Conservation (phyloP, 2,888 invertebrate species). For the Aporophyla nigra region DNA sequence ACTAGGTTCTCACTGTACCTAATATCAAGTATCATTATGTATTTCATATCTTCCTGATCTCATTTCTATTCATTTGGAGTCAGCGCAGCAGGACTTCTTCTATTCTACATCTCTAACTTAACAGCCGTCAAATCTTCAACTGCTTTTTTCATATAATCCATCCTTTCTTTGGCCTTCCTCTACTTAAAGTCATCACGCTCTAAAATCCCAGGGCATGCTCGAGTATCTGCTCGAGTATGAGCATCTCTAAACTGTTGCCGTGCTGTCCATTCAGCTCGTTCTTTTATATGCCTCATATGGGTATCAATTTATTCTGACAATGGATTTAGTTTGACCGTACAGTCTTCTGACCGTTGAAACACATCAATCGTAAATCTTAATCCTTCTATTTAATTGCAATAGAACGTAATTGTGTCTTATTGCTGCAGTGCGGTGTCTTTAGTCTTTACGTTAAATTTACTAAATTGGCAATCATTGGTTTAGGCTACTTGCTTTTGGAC, state of each 20-base stretch:
- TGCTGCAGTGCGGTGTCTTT: conserved; percentile 27
- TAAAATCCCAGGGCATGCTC: neutral
- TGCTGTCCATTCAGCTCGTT: neutral
- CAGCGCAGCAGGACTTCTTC: neutral
- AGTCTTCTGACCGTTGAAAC: conserved; percentile 1
- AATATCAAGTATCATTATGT: neutral
- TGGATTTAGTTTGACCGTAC: conserved; percentile 11
- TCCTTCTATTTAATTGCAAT: conserved; percentile 31
- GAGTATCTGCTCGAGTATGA: no score
- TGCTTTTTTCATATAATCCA: neutral
- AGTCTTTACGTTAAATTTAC: conserved; percentile 42
- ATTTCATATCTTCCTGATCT: neutral
- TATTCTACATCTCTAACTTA: neutral
- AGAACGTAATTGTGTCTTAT: conserved; percentile 32
- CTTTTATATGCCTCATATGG: neutral
- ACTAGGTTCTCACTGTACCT: neutral
- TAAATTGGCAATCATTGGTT: conserved; percentile 53
- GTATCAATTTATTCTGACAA: conserved; percentile 2
- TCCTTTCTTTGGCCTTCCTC: no score
- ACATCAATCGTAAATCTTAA: conserved; percentile 15
- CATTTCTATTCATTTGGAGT: neutral
- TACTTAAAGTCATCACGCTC: neutral
- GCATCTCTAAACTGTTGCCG: neutral
- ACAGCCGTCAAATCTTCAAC: neutral
- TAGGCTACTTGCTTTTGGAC: conserved; percentile 27